These are phyloP conservation scores for Datnioides undecimradiatus DNA, from an alignment of 2,113 vertebrate genomes.

Conservation along the genomic window DNA sequence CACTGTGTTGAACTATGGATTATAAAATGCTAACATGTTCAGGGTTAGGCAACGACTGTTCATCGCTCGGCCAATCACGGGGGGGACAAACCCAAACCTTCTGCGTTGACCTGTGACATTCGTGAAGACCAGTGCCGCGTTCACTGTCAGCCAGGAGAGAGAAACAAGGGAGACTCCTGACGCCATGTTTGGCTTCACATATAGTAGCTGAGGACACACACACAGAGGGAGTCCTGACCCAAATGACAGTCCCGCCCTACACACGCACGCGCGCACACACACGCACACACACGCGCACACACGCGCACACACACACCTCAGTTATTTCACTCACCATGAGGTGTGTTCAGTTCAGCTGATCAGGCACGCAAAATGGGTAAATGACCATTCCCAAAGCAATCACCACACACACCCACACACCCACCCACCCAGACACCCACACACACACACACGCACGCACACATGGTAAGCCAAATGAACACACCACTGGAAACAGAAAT, in stretches of 20 bases:
- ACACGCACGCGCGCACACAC: too few species aligned
- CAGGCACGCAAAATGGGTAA: conserved; percentile 17
- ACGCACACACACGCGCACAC: too few species aligned
- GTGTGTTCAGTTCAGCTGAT: background rate
- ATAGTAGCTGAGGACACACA: conserved; percentile 13
- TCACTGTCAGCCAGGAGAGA: conserved; percentile 27
- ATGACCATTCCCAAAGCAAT: conserved; percentile 22
- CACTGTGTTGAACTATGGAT: background rate
- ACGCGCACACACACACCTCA: background rate
- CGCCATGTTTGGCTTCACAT: conserved; percentile 23
- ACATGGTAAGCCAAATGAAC: conserved; percentile 5
- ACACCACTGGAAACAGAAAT: conserved; percentile 28
- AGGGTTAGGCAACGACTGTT: background rate
- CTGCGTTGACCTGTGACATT: background rate
- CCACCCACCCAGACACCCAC: background rate
- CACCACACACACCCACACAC: conserved; percentile 9
- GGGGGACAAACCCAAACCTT: background rate
- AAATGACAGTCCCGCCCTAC: conserved; percentile 8
- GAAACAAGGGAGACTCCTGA: conserved; percentile 12
- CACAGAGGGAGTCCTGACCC: conserved; percentile 23
- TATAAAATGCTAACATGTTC: conserved; percentile 6
- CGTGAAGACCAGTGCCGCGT: conserved; percentile 7
- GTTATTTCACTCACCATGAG: background rate
- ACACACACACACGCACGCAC: background rate
- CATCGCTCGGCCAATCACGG: background rate